Percentiles rank a stretch among this genome's conserved stretches.
phyloP scores from a whole-genome alignment of 2,113 vertebrate genomes.

The Gymnarchus niloticus region DNA sequence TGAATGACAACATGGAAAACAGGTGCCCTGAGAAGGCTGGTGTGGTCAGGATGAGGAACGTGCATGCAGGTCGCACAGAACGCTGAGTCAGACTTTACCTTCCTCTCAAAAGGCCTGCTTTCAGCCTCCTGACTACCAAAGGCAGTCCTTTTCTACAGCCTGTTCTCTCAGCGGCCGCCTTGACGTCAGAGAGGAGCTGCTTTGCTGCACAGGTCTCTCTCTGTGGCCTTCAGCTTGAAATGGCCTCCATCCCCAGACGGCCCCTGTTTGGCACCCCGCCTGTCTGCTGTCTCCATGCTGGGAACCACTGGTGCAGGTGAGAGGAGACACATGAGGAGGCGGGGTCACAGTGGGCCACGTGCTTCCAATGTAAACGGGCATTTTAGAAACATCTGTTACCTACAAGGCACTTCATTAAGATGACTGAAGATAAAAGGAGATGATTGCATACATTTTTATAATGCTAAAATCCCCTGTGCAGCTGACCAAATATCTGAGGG shows the following conservation, averaged over 20 bases:
- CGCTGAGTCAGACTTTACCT: background rate
- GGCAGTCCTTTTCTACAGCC: background rate
- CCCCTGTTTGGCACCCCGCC: background rate
- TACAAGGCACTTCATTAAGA: constrained; percentile 38
- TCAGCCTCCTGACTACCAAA: background rate
- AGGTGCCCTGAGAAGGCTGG: background rate
- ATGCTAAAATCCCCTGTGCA: background rate
- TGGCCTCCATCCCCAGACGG: background rate
- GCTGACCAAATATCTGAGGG: background rate
- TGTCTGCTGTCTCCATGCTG: constrained; percentile 29
- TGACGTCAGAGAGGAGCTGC: constrained; percentile 13
- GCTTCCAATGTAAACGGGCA: constrained; percentile 47
- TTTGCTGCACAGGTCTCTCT: background rate
- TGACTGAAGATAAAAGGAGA: constrained; percentile 24
- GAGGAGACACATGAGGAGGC: background rate
- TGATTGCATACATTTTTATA: constrained; percentile 25
- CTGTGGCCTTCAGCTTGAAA: constrained; percentile 12
- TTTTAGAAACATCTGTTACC: constrained; percentile 45
- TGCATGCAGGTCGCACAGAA: background rate
- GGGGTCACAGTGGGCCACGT: constrained; percentile 39
- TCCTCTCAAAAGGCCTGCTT: background rate
- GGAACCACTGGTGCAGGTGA: constrained; percentile 10
- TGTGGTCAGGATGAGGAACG: background rate
- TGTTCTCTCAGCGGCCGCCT: background rate
- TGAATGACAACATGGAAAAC: background rate